Conservation (phyloP, 1,140 invertebrate species). For the Cepaea nemoralis region DNA sequence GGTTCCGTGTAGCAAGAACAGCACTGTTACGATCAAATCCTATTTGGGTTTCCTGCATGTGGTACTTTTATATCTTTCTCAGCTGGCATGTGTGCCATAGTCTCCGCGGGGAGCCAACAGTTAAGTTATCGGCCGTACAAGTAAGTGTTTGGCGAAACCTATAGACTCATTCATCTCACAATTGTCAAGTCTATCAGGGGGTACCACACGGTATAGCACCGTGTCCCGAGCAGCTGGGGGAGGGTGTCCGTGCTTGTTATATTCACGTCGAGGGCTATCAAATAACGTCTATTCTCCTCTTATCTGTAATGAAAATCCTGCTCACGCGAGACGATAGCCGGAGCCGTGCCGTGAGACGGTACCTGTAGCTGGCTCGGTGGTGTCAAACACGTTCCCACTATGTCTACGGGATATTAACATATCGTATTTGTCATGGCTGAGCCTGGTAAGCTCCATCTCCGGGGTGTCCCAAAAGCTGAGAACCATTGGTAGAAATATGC, state of each 20-base stretch:
- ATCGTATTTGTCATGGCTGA: too few relatives aligned
- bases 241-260: background rate
- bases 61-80: too few relatives aligned
- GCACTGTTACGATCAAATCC: too few relatives aligned
- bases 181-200: background rate
- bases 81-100: too few relatives aligned
- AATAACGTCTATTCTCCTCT: background rate
- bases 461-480: too few relatives aligned
- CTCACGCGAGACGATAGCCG: background rate
- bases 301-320: constrained; percentile 12
- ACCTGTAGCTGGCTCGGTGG: background rate
- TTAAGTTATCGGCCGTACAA: background rate
- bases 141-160: background rate
- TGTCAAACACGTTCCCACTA: too few relatives aligned
- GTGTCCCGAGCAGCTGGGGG: background rate
- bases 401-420: too few relatives aligned
- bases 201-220: background rate
- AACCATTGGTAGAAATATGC: too few relatives aligned
- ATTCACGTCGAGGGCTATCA: background rate
- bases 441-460: too few relatives aligned
- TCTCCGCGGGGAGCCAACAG: too few relatives aligned
- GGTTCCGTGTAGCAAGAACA: too few relatives aligned
- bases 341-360: background rate
- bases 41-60: too few relatives aligned
- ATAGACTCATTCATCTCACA: background rate